phyloP scores from a whole-genome alignment of 2,888 invertebrate genomes.

The Watsonalla cultraria region DNA sequence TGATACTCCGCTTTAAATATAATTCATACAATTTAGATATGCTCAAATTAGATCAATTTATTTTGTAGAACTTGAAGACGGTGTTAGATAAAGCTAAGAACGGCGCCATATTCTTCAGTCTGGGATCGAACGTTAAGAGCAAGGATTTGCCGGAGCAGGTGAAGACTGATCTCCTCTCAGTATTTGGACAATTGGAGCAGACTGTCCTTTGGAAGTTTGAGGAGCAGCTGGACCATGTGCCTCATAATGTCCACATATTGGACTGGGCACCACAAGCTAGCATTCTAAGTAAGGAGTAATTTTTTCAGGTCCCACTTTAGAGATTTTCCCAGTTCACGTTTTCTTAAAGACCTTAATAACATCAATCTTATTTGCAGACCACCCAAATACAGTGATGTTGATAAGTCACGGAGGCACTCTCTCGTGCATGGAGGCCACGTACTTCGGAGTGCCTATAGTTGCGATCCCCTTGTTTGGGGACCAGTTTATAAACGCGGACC shows the following conservation, averaged over 20 bases:
- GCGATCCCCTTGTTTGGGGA: slow-evolving; percentile 40
- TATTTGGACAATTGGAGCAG: slow-evolving; percentile 56
- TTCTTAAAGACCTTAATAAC: too few relatives aligned
- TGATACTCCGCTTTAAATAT: not conserved
- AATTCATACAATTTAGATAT: not conserved
- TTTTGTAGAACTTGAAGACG: slow-evolving; percentile 44
- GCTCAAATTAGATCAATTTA: not conserved
- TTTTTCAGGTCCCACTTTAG: not conserved
- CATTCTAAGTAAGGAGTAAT: slow-evolving; percentile 39
- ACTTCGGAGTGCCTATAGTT: slow-evolving; percentile 44
- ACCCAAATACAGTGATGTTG: slow-evolving; percentile 38
- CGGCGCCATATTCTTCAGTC: slow-evolving; percentile 64
- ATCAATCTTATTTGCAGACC: slow-evolving; percentile 26
- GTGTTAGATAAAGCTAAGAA: slow-evolving; percentile 50
- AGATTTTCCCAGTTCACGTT: not conserved
- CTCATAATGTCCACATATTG: slow-evolving; percentile 53
- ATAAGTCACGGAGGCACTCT: slow-evolving; percentile 39
- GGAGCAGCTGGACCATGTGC: slow-evolving; percentile 32
- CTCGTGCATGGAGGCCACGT: slow-evolving; percentile 39
- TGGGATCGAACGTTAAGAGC: slow-evolving; percentile 52
- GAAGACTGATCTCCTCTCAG: slow-evolving; percentile 40
- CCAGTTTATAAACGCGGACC: slow-evolving; percentile 36
- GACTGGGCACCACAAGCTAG: slow-evolving; percentile 50
- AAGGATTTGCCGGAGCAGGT: slow-evolving; percentile 39
- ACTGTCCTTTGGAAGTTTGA: slow-evolving; percentile 60